Percentiles rank a stretch among this genome's conserved stretches.
Evolutionary conservation across 2,113 vertebrate species (phyloP).

Genomic region (Albula glossodonta): DNA sequence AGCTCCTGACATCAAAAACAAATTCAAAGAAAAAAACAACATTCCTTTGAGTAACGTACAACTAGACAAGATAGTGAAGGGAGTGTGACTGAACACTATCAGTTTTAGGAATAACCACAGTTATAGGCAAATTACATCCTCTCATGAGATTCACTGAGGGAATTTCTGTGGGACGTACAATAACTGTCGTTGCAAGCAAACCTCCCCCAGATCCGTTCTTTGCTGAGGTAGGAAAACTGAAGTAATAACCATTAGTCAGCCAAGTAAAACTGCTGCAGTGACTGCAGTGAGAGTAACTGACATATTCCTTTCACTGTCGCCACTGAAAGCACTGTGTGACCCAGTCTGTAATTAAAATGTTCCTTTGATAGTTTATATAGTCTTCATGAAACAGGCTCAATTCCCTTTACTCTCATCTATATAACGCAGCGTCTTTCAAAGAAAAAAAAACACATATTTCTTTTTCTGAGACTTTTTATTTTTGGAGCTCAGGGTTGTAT

Average conservation of each 20-base stretch:
- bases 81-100: too few relatives aligned
- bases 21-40: too few relatives aligned
- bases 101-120: not conserved
- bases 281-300: not conserved
- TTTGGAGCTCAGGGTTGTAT: slow-evolving; percentile 32
- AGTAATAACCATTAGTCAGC: slow-evolving; percentile 12
- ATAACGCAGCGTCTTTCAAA: slow-evolving; percentile 17
- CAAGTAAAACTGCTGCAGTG: slow-evolving; percentile 2
- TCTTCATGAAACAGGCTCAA: slow-evolving; percentile 27
- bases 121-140: not conserved
- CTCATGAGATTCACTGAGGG: not conserved
- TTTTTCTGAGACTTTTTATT: slow-evolving; percentile 30
- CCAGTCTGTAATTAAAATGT: slow-evolving; percentile 39
- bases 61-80: too few relatives aligned
- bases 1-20: too few relatives aligned
- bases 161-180: not conserved
- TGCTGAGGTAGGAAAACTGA: slow-evolving; percentile 7
- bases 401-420: slow-evolving; percentile 20
- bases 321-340: slow-evolving; percentile 9
- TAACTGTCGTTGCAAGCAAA: not conserved
- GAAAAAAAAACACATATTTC: not conserved
- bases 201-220: not conserved
- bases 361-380: slow-evolving; percentile 24
- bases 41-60: too few relatives aligned
- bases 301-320: not conserved